Percentiles rank a stretch among this genome's conserved stretches.
These are phyloP conservation scores for Aspidoscelis tigris DNA, from an alignment of 2,113 vertebrate genomes.

Conservation along the genomic window DNA sequence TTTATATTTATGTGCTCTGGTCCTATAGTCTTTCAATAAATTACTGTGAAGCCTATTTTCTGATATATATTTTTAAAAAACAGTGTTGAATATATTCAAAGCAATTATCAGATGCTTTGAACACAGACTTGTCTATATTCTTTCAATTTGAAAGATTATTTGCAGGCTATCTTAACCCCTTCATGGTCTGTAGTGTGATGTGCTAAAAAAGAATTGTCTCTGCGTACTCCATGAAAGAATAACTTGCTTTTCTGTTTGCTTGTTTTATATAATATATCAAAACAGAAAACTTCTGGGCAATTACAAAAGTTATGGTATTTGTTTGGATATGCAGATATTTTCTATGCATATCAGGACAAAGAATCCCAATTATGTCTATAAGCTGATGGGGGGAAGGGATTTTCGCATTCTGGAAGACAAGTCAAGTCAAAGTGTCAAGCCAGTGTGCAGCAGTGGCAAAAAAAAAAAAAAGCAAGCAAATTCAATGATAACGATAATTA, in stretches of 20 bases:
- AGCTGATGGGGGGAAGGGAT: no score
- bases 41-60: slow-evolving; percentile 49
- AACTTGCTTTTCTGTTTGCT: not conserved
- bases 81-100: slow-evolving; percentile 55
- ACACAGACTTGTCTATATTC: slow-evolving; percentile 36
- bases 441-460: no score
- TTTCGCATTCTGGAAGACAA: no score
- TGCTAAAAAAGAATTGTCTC: not conserved
- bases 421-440: no score
- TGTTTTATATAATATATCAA: not conserved
- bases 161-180: slow-evolving; percentile 10
- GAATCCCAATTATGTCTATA: no score
- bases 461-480: no score
- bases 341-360: no score
- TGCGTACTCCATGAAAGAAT: not conserved
- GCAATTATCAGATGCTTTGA: slow-evolving; percentile 39
- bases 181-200: not conserved
- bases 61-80: not conserved
- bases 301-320: not conserved
- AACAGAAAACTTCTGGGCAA: not conserved
- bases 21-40: slow-evolving; percentile 60
- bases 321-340: no score
- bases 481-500: no score
- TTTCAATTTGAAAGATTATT: slow-evolving; percentile 48
- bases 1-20: slow-evolving; percentile 51